Evolutionary conservation across 64 coral and sea anemone species (phyloP).

Genomic region (Dendrophyllia cribrosa): DNA sequence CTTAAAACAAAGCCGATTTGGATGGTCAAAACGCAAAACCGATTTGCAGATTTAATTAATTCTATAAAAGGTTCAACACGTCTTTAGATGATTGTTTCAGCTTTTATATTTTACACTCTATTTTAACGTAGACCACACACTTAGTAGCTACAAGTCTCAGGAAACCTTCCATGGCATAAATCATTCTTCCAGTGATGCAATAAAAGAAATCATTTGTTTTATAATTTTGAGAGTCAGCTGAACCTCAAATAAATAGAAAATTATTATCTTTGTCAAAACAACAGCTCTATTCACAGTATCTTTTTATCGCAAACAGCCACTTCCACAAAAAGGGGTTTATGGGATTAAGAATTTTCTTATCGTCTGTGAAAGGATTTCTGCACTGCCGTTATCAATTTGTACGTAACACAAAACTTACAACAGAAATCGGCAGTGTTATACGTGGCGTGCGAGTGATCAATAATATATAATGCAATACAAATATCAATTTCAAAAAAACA

Average conservation of each 20-base stretch:
- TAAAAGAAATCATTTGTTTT: not conserved
- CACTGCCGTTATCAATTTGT: not conserved
- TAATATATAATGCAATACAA: not conserved
- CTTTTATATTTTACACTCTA: not conserved
- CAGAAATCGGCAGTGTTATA: not conserved
- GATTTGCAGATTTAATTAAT: constrained; percentile 8
- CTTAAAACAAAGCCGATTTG: constrained; percentile 30
- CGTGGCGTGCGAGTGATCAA: not conserved
- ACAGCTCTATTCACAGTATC: not conserved
- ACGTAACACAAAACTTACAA: not conserved
- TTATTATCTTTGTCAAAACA: not conserved
- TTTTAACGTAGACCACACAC: constrained; percentile 17
- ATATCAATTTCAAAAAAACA: constrained; percentile 4
- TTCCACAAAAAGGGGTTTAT: not conserved
- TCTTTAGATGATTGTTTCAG: not conserved
- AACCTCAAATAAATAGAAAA: not conserved
- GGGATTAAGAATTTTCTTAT: not conserved
- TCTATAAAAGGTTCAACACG: constrained; percentile 9
- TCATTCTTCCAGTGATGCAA: not conserved
- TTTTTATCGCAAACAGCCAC: not conserved
- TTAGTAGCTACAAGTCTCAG: not conserved
- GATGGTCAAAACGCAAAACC: constrained; percentile 12
- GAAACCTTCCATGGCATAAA: not conserved
- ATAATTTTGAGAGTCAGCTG: not conserved
- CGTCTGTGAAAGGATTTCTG: not conserved